Conservation (phyloP, 2,113 vertebrate genomes). For the Dromiciops gliroides region DNA sequence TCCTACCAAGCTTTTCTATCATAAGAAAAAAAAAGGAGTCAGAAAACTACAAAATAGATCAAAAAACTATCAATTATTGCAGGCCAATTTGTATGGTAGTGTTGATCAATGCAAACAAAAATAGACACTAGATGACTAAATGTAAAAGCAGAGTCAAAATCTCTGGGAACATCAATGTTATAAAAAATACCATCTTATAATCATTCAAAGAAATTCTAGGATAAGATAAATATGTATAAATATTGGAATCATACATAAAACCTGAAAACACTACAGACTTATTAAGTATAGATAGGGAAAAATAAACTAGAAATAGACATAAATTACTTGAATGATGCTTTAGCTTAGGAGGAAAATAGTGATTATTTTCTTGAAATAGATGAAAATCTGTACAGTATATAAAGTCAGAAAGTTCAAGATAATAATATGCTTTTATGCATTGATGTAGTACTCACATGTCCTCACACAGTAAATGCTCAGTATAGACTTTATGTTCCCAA, state of each 20-base stretch:
- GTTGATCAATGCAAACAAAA: constrained; percentile 56
- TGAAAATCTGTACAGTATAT: constrained; percentile 5
- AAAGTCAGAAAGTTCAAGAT: constrained; percentile 29
- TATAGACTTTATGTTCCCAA: constrained; percentile 12
- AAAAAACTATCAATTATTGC: constrained; percentile 29
- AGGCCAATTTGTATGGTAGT: constrained; percentile 29
- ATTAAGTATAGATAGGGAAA: constrained; percentile 37
- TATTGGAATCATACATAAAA: constrained; percentile 40
- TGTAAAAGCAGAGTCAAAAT: constrained; percentile 29
- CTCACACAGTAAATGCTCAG: constrained; percentile 24
- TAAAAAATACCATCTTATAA: constrained; percentile 32
- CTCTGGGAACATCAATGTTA: constrained; percentile 14
- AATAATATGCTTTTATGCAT: neutral
- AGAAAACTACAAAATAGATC: constrained; percentile 4
- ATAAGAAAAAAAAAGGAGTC: constrained; percentile 25
- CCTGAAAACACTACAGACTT: constrained; percentile 41
- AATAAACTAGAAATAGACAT: constrained; percentile 18
- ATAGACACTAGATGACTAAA: constrained; percentile 44
- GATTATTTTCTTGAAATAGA: constrained; percentile 41
- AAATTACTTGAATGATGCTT: neutral
- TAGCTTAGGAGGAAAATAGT: constrained; percentile 7
- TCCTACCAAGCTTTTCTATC: constrained; percentile 23
- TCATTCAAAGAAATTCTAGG: constrained; percentile 45
- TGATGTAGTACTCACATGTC: constrained; percentile 3
- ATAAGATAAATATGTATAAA: constrained; percentile 70